Evolutionary conservation across 2,113 vertebrate species (phyloP), one percentile per base, ranked within the genome.

Genomic region (Rostratula benghalensis): DNA sequence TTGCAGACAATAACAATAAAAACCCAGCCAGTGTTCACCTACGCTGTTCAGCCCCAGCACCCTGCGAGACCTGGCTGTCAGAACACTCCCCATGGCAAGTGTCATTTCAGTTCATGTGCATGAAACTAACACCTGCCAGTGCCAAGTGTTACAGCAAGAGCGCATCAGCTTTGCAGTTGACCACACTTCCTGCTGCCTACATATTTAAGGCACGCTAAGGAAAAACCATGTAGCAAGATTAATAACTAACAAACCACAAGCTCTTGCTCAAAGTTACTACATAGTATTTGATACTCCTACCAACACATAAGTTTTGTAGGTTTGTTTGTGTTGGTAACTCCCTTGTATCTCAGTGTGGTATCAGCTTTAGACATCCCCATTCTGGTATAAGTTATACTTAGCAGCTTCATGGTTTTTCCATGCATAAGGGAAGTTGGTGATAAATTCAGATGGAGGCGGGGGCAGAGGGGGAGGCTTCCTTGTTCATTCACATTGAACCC

Each of bases 101-200:
- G 1, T 56, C 30, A 53, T 48, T 86, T 33, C 6, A 1, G 41
- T 53, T 94, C 53, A 41, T 9, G n/a, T 16, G 37, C 81, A 96
- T 8, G 10, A 87, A 95, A 92, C 71, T 20, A 95, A 90, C 90
- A 94, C 46, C 91, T 94, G 95, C 57, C 82, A 46, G 35, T 24
- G 71, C 50, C 88, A 69, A 96, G 64, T 15, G 21, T 56, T 64
- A 78, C 13, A 2, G 68, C 53, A 89, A 78, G 78, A 87, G 71
- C 10, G 37, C 46, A 68, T 71, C 51, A 59, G 10, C 54, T 83
- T 76, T 73, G 94, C 93, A 97, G 84, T 56, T 95, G 92, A 89
- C 60, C 87, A 90, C 46, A 24, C 82, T 96, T 95, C 95, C 95
- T 93, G 81, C 89, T 95, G 85, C 83, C 80, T 82, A 46, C 82